Percentiles rank a stretch among this genome's conserved stretches.
Conservation (phyloP, 2,113 vertebrate species). For the Notarius quadriscutis region DNA sequence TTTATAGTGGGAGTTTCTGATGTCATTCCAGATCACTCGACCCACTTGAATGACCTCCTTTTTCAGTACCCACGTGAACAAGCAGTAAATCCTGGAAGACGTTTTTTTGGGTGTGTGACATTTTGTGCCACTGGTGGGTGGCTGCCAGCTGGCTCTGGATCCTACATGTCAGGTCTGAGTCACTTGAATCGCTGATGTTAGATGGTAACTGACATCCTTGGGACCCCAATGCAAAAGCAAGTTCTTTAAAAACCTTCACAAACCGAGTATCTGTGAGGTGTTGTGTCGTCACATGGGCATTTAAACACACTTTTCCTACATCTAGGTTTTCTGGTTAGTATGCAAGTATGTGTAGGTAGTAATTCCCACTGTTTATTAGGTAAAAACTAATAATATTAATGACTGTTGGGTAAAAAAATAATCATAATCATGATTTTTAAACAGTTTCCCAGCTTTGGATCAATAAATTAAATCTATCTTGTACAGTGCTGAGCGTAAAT, state of each 20-base stretch:
- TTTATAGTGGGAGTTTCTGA: not conserved
- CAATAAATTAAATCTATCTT: too few species aligned
- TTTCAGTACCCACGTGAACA: not conserved
- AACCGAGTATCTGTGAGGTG: too few species aligned
- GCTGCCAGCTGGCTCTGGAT: constrained; percentile 36
- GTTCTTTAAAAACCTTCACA: too few species aligned
- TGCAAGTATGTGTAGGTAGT: not conserved
- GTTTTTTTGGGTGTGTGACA: constrained; percentile 30
- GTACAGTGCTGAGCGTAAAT: too few species aligned
- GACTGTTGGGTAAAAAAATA: too few species aligned
- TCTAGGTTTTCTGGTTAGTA: not conserved
- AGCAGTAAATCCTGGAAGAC: constrained; percentile 33
- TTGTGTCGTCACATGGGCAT: too few species aligned
- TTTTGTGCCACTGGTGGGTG: constrained; percentile 39
- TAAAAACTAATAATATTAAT: not conserved
- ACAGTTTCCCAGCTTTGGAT: too few species aligned
- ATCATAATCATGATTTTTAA: too few species aligned
- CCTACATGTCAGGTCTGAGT: not conserved
- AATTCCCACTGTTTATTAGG: not conserved
- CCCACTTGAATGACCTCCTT: constrained; percentile 31
- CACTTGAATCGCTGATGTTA: constrained; percentile 15
- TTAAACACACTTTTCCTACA: too few species aligned
- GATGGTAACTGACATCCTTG: not conserved
- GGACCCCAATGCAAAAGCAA: too few species aligned
- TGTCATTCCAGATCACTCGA: not conserved